A percentile compares a stretch with the other conserved stretches of the same genome.
phyloP scores from a whole-genome alignment of 2,113 vertebrate species.

The Neoarius graeffei region DNA sequence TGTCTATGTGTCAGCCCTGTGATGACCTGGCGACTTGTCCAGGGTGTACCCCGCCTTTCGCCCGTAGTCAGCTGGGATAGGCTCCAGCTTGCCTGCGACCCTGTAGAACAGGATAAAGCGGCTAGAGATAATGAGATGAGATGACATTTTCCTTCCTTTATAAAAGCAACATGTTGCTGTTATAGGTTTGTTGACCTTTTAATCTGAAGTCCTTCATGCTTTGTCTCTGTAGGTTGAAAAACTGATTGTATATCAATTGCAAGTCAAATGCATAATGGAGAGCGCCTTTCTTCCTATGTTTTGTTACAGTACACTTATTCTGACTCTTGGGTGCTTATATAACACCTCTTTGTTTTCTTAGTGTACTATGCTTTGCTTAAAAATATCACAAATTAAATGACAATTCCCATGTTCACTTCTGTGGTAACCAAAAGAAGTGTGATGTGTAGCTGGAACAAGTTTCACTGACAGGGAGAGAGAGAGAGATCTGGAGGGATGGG shows the following conservation, averaged over 20 bases:
- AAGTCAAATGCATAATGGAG: constrained; percentile 49
- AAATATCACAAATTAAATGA: constrained; percentile 53
- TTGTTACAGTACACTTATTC: constrained; percentile 51
- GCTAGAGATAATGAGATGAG: no score
- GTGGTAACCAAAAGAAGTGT: constrained; percentile 60
- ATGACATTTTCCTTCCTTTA: not conserved
- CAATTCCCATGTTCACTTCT: constrained; percentile 62
- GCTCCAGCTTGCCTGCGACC: no score
- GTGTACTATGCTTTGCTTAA: constrained; percentile 28
- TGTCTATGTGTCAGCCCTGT: no score
- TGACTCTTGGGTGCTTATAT: constrained; percentile 53
- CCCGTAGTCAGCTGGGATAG: no score
- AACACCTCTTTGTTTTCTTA: constrained; percentile 40
- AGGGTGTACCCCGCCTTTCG: no score
- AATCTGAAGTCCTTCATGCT: constrained; percentile 6
- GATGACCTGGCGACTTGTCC: no score
- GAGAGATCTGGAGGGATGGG: constrained; percentile 54
- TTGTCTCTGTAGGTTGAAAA: constrained; percentile 7
- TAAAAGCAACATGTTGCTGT: not conserved
- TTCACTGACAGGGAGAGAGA: constrained; percentile 48
- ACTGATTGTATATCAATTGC: constrained; percentile 18
- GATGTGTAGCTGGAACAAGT: constrained; percentile 55
- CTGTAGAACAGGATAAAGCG: no score
- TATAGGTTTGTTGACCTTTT: constrained; percentile 25
- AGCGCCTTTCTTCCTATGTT: constrained; percentile 16